Evolutionary conservation across 2,888 invertebrate genomes (phyloP).

Genomic region (Watsonalla cultraria): DNA sequence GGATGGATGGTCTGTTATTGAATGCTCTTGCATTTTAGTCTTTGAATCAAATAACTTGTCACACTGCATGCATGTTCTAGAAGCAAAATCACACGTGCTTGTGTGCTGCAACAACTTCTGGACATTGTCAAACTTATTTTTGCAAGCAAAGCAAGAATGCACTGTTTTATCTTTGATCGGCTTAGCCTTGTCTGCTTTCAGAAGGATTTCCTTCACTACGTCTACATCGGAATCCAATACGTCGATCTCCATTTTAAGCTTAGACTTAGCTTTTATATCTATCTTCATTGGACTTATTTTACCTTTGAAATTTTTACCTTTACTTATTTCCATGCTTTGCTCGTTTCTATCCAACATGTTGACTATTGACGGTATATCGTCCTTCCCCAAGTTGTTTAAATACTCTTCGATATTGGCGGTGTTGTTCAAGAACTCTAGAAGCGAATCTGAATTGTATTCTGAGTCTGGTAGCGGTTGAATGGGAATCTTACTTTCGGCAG

Average conservation of each 20-base stretch:
- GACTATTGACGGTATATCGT: slow-evolving; percentile 68
- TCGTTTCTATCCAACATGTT: slow-evolving; percentile 65
- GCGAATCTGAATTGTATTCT: slow-evolving; percentile 70
- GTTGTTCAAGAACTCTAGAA: slow-evolving; percentile 68
- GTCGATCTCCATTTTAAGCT: slow-evolving; percentile 55
- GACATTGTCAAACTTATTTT: slow-evolving; percentile 45
- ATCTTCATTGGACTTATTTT: slow-evolving; percentile 62
- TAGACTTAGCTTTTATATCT: slow-evolving; percentile 29
- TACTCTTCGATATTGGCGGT: slow-evolving; percentile 70
- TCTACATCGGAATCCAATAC: slow-evolving; percentile 61
- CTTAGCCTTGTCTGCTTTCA: slow-evolving; percentile 50
- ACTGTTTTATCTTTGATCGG: slow-evolving; percentile 26
- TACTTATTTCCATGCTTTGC: slow-evolving; percentile 35
- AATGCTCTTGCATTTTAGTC: slow-evolving; percentile 58
- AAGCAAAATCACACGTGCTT: slow-evolving; percentile 55
- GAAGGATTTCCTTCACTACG: slow-evolving; percentile 54
- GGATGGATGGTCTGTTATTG: slow-evolving; percentile 36
- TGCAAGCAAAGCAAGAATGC: slow-evolving; percentile 60
- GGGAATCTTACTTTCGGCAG: slow-evolving; percentile 46
- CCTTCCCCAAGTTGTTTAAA: slow-evolving; percentile 63
- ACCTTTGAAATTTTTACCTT: slow-evolving; percentile 31
- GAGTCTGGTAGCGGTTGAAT: slow-evolving; percentile 69
- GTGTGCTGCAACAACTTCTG: slow-evolving; percentile 59
- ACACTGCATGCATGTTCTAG: slow-evolving; percentile 59
- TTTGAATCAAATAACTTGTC: slow-evolving; percentile 58